Evolutionary conservation across 2,888 invertebrate genomes (phyloP).

Genomic region (Polydesmus complanatus): DNA sequence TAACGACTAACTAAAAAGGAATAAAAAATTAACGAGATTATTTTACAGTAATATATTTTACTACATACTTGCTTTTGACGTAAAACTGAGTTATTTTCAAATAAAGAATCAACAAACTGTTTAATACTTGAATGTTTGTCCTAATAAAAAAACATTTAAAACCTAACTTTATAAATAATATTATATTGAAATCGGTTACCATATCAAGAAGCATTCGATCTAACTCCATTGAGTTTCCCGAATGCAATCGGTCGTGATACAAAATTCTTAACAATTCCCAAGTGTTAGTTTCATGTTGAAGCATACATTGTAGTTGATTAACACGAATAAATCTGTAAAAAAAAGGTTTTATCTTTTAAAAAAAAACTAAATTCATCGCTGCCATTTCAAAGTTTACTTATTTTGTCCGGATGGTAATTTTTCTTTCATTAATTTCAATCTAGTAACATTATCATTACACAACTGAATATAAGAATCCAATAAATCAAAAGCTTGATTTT

Average conservation of each 20-base stretch:
- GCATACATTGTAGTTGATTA: slow-evolving; percentile 30
- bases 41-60: background rate
- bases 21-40: background rate
- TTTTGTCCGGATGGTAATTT: slow-evolving; percentile 5
- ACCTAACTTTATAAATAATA: background rate
- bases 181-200: slow-evolving; percentile 10
- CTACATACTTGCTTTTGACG: slow-evolving; percentile 33
- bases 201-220: slow-evolving; percentile 19
- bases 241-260: slow-evolving; percentile 59
- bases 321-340: slow-evolving; percentile 19
- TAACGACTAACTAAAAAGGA: slow-evolving; percentile 58
- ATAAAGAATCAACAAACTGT: slow-evolving; percentile 43
- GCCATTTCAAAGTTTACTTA: too few species aligned
- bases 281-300: slow-evolving; percentile 72
- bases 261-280: slow-evolving; percentile 73
- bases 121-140: slow-evolving; percentile 42
- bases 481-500: slow-evolving; percentile 6
- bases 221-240: slow-evolving; percentile 24
- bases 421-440: background rate
- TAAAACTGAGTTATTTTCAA: slow-evolving; percentile 41
- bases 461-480: background rate
- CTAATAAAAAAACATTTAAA: slow-evolving; percentile 17
- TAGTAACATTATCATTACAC: background rate
- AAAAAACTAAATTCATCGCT: too few species aligned
- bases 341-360: too few species aligned